Evolutionary conservation across 2,888 invertebrate species (phyloP), one percentile per base, ranked within the genome.

Genomic region (Calameuta idolon): DNA sequence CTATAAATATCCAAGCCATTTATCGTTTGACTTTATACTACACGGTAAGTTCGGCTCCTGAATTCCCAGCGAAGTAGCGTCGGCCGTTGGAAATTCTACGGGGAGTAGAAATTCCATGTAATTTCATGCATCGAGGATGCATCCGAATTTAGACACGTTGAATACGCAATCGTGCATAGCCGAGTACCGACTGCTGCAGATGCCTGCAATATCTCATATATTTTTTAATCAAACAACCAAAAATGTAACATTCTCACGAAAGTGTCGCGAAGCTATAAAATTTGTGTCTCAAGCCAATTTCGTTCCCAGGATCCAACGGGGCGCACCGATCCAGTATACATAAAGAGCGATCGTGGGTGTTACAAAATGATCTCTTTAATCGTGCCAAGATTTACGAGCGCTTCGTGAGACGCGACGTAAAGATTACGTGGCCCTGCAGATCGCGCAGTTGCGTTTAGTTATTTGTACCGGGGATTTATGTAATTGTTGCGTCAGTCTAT

Each of bases 321-420:
- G 23, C 0, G 40, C 23, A 40, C 23, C 40, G 40, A 40, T 40
- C 40, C 40, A 40, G 15, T 40, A 40, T 40, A 40, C 40, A 5
- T 40, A 23, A 23, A 9, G 23, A 4, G 31, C 31, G 80, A 81
- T 79, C 79, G 86, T 85, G 85, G 85, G 85, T 83, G 85, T 87
- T 87, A 83, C 84, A 81, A 85, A 84, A 86, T 85, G 84, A 86
- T 87, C 83, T 83, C 84, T 85, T 85, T 86, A 85, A 87, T 87
- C 85, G 71, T 4, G 81, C 82, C 76, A 79, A 84, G 85, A 87
- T 86, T 86, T 86, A 83, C 82, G 82, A 82, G 81, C 82, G 80
- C 55, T 81, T 71, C 23, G 71, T 81, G 83, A 86, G 85, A 87
- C 84, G 79, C 82, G 79, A 83, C 79, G 79, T 82, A 81, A 83